A percentile compares a stretch with the other conserved stretches of the same genome.
Evolutionary conservation across 1,140 invertebrate genomes (phyloP).

Genomic region (Drosophila ambigua): DNA sequence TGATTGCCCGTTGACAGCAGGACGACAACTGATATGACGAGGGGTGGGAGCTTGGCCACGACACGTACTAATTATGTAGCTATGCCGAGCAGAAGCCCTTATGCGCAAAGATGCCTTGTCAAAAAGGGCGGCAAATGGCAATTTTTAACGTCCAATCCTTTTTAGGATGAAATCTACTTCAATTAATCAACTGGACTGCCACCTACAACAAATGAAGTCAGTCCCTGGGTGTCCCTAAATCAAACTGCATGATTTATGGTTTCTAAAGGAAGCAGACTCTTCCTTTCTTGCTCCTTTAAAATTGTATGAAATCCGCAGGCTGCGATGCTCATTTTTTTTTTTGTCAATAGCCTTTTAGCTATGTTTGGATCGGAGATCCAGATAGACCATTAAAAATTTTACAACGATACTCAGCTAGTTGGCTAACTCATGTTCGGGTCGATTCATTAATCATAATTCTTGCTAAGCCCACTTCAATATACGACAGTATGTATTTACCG

Average conservation of each 20-base stretch:
- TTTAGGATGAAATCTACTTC: slow-evolving; percentile 29
- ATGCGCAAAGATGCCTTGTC: slow-evolving; percentile 53
- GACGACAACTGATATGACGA: slow-evolving; percentile 65
- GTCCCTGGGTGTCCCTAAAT: slow-evolving; percentile 65
- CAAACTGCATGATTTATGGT: slow-evolving; percentile 71
- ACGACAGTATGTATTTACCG: slow-evolving; percentile 17
- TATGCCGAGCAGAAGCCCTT: not conserved
- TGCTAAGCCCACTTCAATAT: slow-evolving; percentile 33
- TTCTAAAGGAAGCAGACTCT: slow-evolving; percentile 31
- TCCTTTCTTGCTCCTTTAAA: slow-evolving; percentile 15
- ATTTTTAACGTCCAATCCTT: slow-evolving; percentile 75
- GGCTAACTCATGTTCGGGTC: slow-evolving; percentile 49
- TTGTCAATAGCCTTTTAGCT: slow-evolving; percentile 68
- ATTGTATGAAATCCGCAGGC: slow-evolving; percentile 45
- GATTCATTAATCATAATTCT: slow-evolving; percentile 77
- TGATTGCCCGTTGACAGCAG: slow-evolving; percentile 74
- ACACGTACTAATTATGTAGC: slow-evolving; percentile 21
- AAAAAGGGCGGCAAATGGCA: slow-evolving; percentile 70
- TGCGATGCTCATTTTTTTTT: slow-evolving; percentile 26
- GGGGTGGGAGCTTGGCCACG: slow-evolving; percentile 46
- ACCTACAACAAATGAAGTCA: slow-evolving; percentile 55
- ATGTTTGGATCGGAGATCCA: slow-evolving; percentile 52
- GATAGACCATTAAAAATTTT: slow-evolving; percentile 70
- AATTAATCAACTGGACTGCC: slow-evolving; percentile 66
- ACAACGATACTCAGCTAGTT: slow-evolving; percentile 62